Base-by-base conservation (phyloP, 2,888 invertebrate genomes). In the Deilephila porcellus region DNA sequence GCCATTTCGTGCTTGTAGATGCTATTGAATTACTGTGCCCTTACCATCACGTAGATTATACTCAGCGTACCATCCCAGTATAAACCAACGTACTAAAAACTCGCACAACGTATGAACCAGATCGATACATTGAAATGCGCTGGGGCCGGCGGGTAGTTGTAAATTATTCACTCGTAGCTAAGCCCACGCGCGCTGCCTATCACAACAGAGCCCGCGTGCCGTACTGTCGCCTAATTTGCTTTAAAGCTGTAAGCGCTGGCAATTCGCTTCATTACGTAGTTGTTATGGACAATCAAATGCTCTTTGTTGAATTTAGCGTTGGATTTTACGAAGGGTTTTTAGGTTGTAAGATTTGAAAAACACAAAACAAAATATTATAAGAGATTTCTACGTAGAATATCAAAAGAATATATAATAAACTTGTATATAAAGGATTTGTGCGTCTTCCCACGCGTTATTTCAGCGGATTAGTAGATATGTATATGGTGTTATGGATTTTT, bases 191-290 rank as follows among this genome's bases (percentile, higher is more conserved):
- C 52, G 6, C n/a, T 25, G 45, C 67, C 67, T 45, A 67, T 67
- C 67, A 52, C 45, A 67, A 67, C 67, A 67, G 20, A 67, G 52
- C 52, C 52, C 14, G 45, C 45, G n/a, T 45, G 67, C n/a, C 56
- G 56, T 6, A 4, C 56, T 25, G 17, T 52, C 67, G 14, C 45
- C 67, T 67, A 67, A 67, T 67, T 67, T 67, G 20, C 17, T 52
- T 25, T 17, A 52, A 67, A 67, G 67, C 25, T 52, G 67, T 67
- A 29, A 67, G 25, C 52, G 37, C 64, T 64, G n/a, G 20, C 20
- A 64, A 20, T 64, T n/a, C 37, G 56, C 34, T 63, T n/a, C 63
- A 37, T 37, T 34, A 63, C 63, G 37, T 17, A 1, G 45, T 45
- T 64, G 64, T 64, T 64, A 20, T n/a, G 64, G 37, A 67, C 67